phyloP scores from a whole-genome alignment of 2,797 vertebrate species.

The Xerus rutilus region DNA sequence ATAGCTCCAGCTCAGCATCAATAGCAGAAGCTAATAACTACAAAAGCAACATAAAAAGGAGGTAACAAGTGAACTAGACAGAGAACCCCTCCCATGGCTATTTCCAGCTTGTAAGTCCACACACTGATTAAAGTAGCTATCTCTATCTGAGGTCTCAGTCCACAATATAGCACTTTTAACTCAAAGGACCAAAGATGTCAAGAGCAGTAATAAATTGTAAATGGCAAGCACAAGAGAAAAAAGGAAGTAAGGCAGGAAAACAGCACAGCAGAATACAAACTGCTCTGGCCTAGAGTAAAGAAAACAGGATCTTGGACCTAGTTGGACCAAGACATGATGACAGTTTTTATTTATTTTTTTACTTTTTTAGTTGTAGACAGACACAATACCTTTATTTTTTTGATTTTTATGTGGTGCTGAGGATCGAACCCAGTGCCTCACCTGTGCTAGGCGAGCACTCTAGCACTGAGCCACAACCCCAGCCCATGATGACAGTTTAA shows the following conservation, averaged over 20 bases:
- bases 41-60: conserved; percentile 5
- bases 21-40: not conserved
- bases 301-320: not conserved
- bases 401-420: too few species aligned
- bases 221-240: not conserved
- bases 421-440: too few species aligned
- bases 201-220: not conserved
- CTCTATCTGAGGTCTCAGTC: not conserved
- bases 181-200: not conserved
- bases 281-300: not conserved
- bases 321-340: not conserved
- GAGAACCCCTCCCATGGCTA: not conserved
- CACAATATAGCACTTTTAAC: not conserved
- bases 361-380: too few species aligned
- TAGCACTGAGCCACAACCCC: too few species aligned
- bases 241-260: not conserved
- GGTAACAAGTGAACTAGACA: not conserved
- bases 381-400: too few species aligned
- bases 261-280: not conserved
- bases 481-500: too few species aligned
- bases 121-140: not conserved
- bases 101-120: not conserved
- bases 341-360: not conserved
- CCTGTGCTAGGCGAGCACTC: too few species aligned
- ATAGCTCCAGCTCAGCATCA: not conserved